phyloP scores from a whole-genome alignment of 2,797 vertebrate genomes.

The Trichosurus vulpecula region DNA sequence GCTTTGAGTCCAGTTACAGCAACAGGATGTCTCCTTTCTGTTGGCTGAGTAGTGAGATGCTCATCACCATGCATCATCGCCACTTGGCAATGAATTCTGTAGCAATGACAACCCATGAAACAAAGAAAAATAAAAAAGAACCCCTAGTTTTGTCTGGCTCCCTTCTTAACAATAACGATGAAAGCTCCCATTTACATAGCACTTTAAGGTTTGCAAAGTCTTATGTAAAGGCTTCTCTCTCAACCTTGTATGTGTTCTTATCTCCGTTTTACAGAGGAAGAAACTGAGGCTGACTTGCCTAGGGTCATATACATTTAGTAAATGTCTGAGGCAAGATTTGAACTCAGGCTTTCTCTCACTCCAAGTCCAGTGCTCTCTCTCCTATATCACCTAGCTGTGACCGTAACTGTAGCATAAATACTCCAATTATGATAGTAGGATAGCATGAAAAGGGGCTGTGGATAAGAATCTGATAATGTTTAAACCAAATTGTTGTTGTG shows the following conservation, averaged over 20 bases:
- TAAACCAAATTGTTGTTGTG: neutral
- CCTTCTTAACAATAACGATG: neutral
- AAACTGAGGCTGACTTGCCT: neutral
- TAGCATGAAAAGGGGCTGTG: neutral
- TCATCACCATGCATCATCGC: neutral
- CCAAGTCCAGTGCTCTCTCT: neutral
- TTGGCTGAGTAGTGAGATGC: neutral
- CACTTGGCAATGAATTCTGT: neutral
- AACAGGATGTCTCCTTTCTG: neutral
- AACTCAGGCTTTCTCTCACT: neutral
- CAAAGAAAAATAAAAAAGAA: neutral
- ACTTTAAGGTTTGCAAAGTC: neutral
- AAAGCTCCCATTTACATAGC: neutral
- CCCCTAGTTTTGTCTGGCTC: neutral
- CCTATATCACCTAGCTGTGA: neutral
- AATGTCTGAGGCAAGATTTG: neutral
- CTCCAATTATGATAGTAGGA: neutral
- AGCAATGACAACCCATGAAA: neutral
- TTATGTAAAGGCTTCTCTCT: neutral
- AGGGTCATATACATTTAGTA: neutral
- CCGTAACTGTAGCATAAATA: neutral
- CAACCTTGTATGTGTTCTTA: neutral
- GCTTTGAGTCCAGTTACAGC: neutral
- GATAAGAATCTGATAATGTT: neutral
- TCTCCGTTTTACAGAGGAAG: neutral